Conservation (phyloP, 2,797 vertebrate species). For the Gymnothorax javanicus region DNA sequence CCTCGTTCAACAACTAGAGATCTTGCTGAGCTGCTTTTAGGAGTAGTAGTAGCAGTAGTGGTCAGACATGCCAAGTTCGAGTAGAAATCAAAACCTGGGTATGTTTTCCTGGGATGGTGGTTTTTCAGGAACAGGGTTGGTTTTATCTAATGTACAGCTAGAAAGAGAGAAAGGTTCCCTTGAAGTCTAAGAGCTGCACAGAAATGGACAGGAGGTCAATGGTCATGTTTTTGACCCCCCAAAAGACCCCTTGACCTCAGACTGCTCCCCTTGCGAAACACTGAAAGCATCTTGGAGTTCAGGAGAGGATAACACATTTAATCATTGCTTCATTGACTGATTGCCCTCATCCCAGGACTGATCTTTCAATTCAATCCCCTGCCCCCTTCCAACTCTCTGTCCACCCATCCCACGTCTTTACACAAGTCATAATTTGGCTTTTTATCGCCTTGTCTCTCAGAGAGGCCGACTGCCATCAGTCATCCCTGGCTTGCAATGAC, state of each 20-base stretch:
- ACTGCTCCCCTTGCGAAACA: slow-evolving; percentile 45
- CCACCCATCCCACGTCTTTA: slow-evolving; percentile 54
- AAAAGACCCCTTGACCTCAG: slow-evolving; percentile 62
- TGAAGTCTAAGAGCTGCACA: slow-evolving; percentile 32
- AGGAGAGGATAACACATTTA: slow-evolving; percentile 7
- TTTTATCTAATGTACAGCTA: neutral
- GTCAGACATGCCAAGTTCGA: too few relatives aligned
- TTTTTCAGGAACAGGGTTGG: too few relatives aligned
- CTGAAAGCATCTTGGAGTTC: slow-evolving; percentile 22
- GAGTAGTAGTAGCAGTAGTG: too few relatives aligned
- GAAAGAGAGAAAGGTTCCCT: neutral
- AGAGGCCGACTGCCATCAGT: slow-evolving; percentile 69
- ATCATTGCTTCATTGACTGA: slow-evolving; percentile 55
- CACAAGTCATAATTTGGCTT: slow-evolving; percentile 71
- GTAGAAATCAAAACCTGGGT: too few relatives aligned
- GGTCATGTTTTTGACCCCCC: slow-evolving; percentile 71
- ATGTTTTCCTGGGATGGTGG: too few relatives aligned
- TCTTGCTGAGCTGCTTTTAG: too few relatives aligned
- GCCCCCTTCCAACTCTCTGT: slow-evolving; percentile 24
- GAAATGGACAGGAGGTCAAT: slow-evolving; percentile 50
- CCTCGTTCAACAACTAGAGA: too few relatives aligned
- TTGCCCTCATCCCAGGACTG: slow-evolving; percentile 67
- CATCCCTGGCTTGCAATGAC: slow-evolving; percentile 70
- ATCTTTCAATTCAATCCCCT: slow-evolving; percentile 58
- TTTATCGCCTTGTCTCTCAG: slow-evolving; percentile 67